Conservation (phyloP, 2,888 invertebrate genomes). For the Trisateles emortualis region DNA sequence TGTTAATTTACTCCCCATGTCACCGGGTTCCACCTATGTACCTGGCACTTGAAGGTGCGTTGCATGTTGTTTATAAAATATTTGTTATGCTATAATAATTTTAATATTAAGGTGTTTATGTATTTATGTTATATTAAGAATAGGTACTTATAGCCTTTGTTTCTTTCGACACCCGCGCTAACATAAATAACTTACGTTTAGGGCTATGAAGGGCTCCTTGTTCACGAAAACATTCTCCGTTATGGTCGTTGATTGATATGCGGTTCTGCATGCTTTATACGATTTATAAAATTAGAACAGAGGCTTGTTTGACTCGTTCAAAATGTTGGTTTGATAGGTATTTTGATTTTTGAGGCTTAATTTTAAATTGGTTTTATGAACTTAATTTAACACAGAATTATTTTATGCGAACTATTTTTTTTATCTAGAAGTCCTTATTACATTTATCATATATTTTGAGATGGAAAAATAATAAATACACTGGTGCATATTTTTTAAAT, state of each 20-base stretch:
- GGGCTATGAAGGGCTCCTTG: slow-evolving; percentile 62
- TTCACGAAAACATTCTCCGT: slow-evolving; percentile 47
- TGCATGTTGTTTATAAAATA: slow-evolving; percentile 53
- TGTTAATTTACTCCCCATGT: slow-evolving; percentile 79
- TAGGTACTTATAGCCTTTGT: slow-evolving; percentile 43
- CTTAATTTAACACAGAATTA: too few species aligned
- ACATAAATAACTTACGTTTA: slow-evolving; percentile 64
- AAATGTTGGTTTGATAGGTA: neutral
- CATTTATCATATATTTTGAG: too few species aligned
- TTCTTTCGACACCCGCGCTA: slow-evolving; percentile 48
- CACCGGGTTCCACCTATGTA: slow-evolving; percentile 82
- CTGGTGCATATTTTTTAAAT: too few species aligned
- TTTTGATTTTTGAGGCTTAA: too few species aligned
- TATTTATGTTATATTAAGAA: slow-evolving; percentile 31
- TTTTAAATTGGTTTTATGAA: too few species aligned
- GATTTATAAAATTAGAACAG: slow-evolving; percentile 19
- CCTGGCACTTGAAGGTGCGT: slow-evolving; percentile 80
- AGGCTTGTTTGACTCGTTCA: neutral
- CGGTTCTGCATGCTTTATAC: slow-evolving; percentile 24
- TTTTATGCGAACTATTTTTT: too few species aligned
- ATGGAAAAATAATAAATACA: too few species aligned
- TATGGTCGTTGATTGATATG: slow-evolving; percentile 40
- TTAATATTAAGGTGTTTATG: slow-evolving; percentile 9
- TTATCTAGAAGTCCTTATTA: too few species aligned
- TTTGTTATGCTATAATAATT: slow-evolving; percentile 11